Evolutionary conservation across 2,888 invertebrate genomes (phyloP), one percentile per base, ranked within the genome.

Genomic region (Mythimna loreyi): DNA sequence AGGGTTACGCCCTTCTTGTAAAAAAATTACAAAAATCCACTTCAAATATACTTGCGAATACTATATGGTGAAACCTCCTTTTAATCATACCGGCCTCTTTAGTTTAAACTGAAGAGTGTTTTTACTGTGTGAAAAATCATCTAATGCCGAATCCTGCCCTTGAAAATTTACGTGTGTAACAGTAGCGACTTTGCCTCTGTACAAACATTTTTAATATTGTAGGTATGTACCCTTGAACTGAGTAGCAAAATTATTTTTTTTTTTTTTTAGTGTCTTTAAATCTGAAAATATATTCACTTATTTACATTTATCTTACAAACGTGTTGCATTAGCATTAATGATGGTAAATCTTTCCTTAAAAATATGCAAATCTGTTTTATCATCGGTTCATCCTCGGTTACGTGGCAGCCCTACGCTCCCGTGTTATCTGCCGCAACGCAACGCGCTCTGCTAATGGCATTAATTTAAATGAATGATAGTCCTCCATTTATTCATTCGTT

Each of bases 371-470:
- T 55, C 7, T 33, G 19, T 7, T 52, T 28, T 28, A 28, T 28
- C 8, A 13, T 6, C 0, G 13, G 30, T 30, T 53, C 21, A 33
- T 55, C 16, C 16, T 43, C 13, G 25, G 23, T 33, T 19, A 33
- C 2, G 23, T 43, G 67, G 21, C 75, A 63, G 9, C 75, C 79
- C 79, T 76, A 25, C 9, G 3, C 13, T 16, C 40, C 40, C 30
- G 79, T 40, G 63, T 53, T 68, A 79, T 52, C 57, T 52, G 52
- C 74, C 68, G 82, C 80, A 62, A 58, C 72, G 80, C 74, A 73
- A 73, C 78, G 72, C 73, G 73, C 80, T 65, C 64, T 72, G 77
- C 76, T 81, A 81, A 85, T 80, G 72, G 69, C 53, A 78, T 78
- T 83, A 55, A 83, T 80, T 75, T 74, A 75, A 74, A 80, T 76